Evolutionary conservation across 2,113 vertebrate species (phyloP).

Genomic region (Corythornis madagascariensis): DNA sequence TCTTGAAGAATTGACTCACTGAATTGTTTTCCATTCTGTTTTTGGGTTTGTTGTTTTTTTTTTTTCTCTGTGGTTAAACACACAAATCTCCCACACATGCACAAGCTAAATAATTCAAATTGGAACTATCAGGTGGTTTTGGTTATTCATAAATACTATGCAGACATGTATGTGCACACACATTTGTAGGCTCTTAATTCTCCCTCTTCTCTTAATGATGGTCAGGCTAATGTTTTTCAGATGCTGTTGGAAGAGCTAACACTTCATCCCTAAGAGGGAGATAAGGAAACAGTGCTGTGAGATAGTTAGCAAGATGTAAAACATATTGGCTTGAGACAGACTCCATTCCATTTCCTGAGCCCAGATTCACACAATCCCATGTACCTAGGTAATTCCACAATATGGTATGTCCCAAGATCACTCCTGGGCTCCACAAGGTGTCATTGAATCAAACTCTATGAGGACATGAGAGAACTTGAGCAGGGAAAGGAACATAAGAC

Average conservation of each 20-base stretch:
- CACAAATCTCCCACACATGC: neutral
- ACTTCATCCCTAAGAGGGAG: neutral
- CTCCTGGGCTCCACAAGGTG: neutral
- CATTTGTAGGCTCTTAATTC: neutral
- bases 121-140: neutral
- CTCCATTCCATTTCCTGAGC: neutral
- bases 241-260: neutral
- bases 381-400: neutral
- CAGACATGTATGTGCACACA: neutral
- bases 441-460: neutral
- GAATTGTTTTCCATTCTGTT: neutral
- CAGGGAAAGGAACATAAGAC: neutral
- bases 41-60: neutral
- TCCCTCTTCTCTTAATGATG: neutral
- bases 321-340: neutral
- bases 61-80: neutral
- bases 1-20: neutral
- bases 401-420: neutral
- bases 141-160: neutral
- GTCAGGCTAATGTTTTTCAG: neutral
- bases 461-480: neutral
- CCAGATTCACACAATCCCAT: neutral
- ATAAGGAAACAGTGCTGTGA: rapidly evolving
- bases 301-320: neutral
- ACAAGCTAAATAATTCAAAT: neutral